Evolutionary conservation across 2,797 vertebrate species (phyloP), one percentile per base, ranked within the genome.

Genomic region (Danionella dracula): DNA sequence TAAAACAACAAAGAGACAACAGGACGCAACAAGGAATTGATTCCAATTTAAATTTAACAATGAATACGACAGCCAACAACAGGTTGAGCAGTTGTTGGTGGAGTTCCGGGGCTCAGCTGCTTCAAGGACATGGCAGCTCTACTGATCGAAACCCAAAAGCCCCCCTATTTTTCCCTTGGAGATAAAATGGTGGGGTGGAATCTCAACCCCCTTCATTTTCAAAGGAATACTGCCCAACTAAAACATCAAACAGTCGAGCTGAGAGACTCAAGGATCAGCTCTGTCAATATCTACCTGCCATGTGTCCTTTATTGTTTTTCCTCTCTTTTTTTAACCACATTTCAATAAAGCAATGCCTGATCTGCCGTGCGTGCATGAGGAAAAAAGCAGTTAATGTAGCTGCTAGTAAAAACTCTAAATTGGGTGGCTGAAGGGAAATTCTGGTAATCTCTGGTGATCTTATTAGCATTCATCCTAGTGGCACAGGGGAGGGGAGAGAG

Each of bases 391-490:
- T 35, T 21, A 17, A 63, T 60, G n/a, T n/a, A n/a, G n/a, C n/a
- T n/a, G 49, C 21, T 56, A 59, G 63, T 62, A 65, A 29, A 72
- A 64, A 61, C 51, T 54, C 4, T 38, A 42, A 46, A 59, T 4
- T 1, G 15, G 1, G 45, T 11, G 64, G 41, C 8, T 53, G n/a
- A 75, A 73, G 66, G 66, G 67, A 71, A 68, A 70, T 65, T 66
- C 67, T 58, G 55, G 68, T 73, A 69, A 66, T 78, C 65, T 66
- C 68, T 37, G 40, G 68, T 70, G 76, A 78, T 78, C 69, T 57
- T 66, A 74, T 78, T 74, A 74, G 58, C 65, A 74, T 72, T 74
- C 44, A 58, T 68, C 35, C 58, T 50, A 41, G 61, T 61, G 50
- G 40, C 16, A 61, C 8, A 12, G 68, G 32, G 61, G 64, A 63